These are phyloP conservation scores for Corythornis cristatus DNA, from an alignment of 2,113 vertebrate genomes.

Conservation along the genomic window DNA sequence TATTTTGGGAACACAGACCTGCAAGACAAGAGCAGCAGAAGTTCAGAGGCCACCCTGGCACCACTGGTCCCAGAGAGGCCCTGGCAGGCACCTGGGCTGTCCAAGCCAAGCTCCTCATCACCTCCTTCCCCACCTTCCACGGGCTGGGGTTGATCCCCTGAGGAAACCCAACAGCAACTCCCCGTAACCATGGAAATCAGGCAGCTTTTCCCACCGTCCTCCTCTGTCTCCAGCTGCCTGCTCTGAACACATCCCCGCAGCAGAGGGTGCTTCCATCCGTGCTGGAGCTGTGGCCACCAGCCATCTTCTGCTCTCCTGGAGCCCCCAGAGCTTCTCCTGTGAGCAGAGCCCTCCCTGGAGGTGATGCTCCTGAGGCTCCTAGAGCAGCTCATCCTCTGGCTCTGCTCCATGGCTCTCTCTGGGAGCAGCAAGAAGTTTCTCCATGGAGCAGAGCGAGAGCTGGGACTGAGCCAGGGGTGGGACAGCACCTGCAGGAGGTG, in stretches of 20 bases:
- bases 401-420: accelerated
- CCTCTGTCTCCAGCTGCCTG: background rate
- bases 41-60: background rate
- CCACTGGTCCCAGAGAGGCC: no score
- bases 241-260: accelerated
- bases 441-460: accelerated
- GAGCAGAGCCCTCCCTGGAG: background rate
- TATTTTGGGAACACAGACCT: no score
- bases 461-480: accelerated
- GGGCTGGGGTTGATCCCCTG: accelerated
- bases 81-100: no score
- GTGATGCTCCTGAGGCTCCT: background rate
- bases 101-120: background rate
- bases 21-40: no score
- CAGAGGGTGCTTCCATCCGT: background rate
- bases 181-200: background rate
- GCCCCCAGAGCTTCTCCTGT: background rate
- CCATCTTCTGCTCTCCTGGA: background rate
- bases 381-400: background rate
- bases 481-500: background rate
- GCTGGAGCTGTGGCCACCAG: accelerated
- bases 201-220: background rate
- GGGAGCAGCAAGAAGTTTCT: background rate
- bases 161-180: background rate
- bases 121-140: background rate